Evolutionary conservation across 2,797 vertebrate genomes (phyloP), one percentile per base, ranked within the genome.

Genomic region (Syngnathus acus): DNA sequence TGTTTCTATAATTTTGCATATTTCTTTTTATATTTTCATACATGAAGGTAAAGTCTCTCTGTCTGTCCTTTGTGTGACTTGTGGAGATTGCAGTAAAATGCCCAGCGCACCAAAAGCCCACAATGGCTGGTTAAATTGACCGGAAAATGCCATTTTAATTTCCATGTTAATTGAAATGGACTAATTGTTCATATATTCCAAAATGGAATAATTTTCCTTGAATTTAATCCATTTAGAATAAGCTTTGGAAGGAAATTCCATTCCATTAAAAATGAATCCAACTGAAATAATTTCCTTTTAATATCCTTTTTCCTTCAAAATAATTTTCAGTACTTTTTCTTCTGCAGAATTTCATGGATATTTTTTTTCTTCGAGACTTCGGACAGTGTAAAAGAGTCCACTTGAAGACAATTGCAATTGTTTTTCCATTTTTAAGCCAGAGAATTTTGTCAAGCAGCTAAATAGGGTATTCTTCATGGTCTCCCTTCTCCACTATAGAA

Each of bases 401-500:
- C 84, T 85, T 80, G 82, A 85, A 86, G 90, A 92, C 91, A 92
- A 91, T 91, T 80, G 84, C 78, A 65, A 82, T 86, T 89, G 85
- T 88, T 84, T 86, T 84, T 87, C 79, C 77, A 88, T 88, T 91
- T 89, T 87, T 72, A 77, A 67, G 84, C 78, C 80, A 87, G 86
- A 91, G 85, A 90, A 91, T 91, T 92, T 91, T 91, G 92, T 92
- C 90, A 92, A 89, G 88, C 89, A 91, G 91, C 91, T 92, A 93
- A 92, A 92, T 90, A 90, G 90, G 84, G 84, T 95, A 96, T 98
- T 98, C 94, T 94, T 90, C 93, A 93, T 91, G 93, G 90, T 93
- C 93, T 87, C 92, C 86, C 92, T 89, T 92, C 94, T 94, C 97
- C 95, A 94, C 97, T 97, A 98, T 98, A 99, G 97, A 99, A 99